Evolutionary conservation across 2,888 invertebrate species (phyloP), one percentile per base, ranked within the genome.

Genomic region (Hipparchia semele): DNA sequence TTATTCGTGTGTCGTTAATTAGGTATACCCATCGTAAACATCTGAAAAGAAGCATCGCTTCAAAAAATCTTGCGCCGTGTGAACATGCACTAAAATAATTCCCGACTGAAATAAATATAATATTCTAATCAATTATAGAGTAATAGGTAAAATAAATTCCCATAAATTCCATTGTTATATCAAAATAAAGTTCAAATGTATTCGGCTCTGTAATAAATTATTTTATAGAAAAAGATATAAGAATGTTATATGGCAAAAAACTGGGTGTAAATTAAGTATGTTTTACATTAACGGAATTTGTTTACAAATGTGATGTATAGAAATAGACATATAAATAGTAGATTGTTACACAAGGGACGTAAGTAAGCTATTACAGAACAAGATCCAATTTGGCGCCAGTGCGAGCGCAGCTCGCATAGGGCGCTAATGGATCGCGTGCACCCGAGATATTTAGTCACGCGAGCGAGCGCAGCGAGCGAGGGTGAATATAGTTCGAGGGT

Each of bases 91-190:
- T 45, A 59, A 61, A 61, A 53, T 23, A 53, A 13, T 65, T 53
- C 23, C 13, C 6, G 53, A 65, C 65, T 65, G 65, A 51, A 65
- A 65, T 49, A 49, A 49, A 49, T 49, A 6, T 49, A 49, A 33
- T 65, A 13, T 58, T 33, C 4, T 60, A 60, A 51, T 53, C 51
- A 51, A 33, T 53, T 33, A 10, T 65, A 65, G 51, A 51, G 51
- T 53, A 65, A 65, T 65, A 65, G 51, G 10, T 12, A 49, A 9
- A 65, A 51, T n/a, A 12, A 64, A 65, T 65, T 65, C n/a, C 53
- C 6, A 39, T 12, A 33, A 23, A 51, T 65, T 39, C 0, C 23
- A 51, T 33, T 49, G 46, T 62, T n/a, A 62, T 46, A n/a, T 62
- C 12, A 60, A 60, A 62, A 39, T 33, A 10, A 33, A 59, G 56